Evolutionary conservation across 2,797 vertebrate species (phyloP).

Genomic region (Characodon lateralis): DNA sequence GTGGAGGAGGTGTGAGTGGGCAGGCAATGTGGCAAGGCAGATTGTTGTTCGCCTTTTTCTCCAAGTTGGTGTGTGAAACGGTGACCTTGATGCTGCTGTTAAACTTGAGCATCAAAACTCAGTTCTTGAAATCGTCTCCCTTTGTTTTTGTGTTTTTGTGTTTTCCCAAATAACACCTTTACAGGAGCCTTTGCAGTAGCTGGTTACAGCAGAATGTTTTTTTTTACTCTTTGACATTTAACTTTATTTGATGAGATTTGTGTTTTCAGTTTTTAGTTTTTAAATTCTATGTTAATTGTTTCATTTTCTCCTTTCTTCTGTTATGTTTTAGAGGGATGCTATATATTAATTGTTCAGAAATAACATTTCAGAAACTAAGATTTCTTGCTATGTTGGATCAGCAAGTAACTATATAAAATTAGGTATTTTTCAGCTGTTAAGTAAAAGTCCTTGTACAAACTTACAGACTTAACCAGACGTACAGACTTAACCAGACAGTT

Average conservation of each 20-base stretch:
- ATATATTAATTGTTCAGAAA: not conserved
- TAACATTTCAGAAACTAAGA: no score
- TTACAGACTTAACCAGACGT: not conserved
- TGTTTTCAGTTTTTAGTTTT: slow-evolving; percentile 20
- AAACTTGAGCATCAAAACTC: slow-evolving; percentile 21
- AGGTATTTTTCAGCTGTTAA: not conserved
- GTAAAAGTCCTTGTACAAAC: not conserved
- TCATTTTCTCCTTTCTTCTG: not conserved
- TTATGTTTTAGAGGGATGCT: slow-evolving; percentile 7
- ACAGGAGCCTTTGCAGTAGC: not conserved
- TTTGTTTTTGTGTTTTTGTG: not conserved
- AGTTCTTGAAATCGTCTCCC: not conserved
- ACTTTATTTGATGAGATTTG: slow-evolving; percentile 4
- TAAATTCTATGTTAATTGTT: not conserved
- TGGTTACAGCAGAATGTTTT: slow-evolving; percentile 6
- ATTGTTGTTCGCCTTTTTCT: slow-evolving; percentile 41
- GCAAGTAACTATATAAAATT: not conserved
- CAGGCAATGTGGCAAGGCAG: slow-evolving; percentile 42
- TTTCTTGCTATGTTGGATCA: not conserved
- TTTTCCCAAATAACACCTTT: slow-evolving; percentile 34
- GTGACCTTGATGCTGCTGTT: slow-evolving; percentile 29
- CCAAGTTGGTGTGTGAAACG: slow-evolving; percentile 27
- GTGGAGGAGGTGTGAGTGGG: slow-evolving; percentile 67
- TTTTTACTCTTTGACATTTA: slow-evolving; percentile 21
- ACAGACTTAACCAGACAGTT: not conserved